Percentiles rank a stretch among this genome's conserved stretches.
phyloP scores from a whole-genome alignment of 2,888 invertebrate genomes.

The Fissipunctia ypsillon region DNA sequence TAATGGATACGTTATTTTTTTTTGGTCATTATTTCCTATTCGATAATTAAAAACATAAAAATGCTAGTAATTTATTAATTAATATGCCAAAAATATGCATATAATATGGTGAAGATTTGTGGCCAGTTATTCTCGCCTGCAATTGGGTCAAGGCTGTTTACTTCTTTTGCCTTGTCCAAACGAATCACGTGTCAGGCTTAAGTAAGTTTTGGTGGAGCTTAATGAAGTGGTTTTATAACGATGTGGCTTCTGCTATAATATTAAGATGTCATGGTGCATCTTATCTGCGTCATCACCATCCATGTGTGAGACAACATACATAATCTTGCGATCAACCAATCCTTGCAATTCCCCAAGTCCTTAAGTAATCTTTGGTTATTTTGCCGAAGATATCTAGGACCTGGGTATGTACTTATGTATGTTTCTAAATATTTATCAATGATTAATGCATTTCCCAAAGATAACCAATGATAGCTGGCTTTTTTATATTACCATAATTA shows the following conservation, averaged over 20 bases:
- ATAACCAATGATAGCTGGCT: conserved; percentile 11
- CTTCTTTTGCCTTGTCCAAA: conserved; percentile 22
- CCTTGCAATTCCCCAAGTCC: background rate
- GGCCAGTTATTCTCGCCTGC: background rate
- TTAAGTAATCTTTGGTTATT: background rate
- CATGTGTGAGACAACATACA: background rate
- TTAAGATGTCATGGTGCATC: conserved; percentile 14
- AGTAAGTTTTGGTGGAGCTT: conserved; percentile 24
- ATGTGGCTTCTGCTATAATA: conserved; percentile 17
- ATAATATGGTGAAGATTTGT: conserved; percentile 8
- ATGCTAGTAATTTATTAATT: conserved; percentile 20
- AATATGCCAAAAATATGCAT: conserved; percentile 17
- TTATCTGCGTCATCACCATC: background rate
- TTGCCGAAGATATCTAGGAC: background rate
- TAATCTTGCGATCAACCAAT: background rate
- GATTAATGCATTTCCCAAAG: conserved; percentile 15
- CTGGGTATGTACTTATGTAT: background rate
- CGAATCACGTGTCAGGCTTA: conserved; percentile 31
- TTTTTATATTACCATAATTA: conserved; percentile 18
- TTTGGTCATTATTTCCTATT: conserved; percentile 37
- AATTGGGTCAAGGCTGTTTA: conserved; percentile 44
- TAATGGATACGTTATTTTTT: conserved; percentile 37
- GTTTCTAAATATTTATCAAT: conserved; percentile 1
- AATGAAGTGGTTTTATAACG: conserved; percentile 25
- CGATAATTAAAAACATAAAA: conserved; percentile 7